Evolutionary conservation across 2,113 vertebrate genomes (phyloP).

Genomic region (Scophthalmus maximus): DNA sequence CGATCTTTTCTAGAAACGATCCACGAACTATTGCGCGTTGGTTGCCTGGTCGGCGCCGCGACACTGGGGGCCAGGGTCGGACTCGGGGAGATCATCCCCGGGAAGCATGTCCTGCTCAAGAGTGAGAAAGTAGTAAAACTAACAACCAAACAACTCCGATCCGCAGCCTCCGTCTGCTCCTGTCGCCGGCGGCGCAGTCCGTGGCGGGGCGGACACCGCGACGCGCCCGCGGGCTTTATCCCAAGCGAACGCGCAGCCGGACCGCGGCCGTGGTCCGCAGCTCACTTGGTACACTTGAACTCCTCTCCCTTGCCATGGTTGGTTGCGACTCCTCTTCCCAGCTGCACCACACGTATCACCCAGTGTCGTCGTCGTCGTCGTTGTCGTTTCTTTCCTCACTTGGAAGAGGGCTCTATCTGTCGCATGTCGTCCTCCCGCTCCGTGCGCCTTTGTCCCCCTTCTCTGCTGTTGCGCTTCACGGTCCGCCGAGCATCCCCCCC

Average conservation of each 20-base stretch:
- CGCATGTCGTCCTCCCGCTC: slow-evolving; percentile 59
- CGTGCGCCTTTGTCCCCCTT: slow-evolving; percentile 78
- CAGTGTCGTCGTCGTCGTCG: slow-evolving; percentile 1
- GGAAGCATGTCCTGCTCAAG: slow-evolving; percentile 18
- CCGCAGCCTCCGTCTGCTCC: no score
- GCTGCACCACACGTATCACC: not conserved
- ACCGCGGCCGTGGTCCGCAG: slow-evolving; percentile 19
- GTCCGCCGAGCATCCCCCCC: slow-evolving; percentile 75
- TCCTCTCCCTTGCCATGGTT: slow-evolving; percentile 31
- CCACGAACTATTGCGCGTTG: slow-evolving; percentile 11
- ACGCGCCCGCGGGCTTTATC: slow-evolving; percentile 20
- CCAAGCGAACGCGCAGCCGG: slow-evolving; percentile 35
- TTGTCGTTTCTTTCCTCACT: not conserved
- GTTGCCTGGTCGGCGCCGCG: not conserved
- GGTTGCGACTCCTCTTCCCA: not conserved
- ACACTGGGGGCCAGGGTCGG: slow-evolving; percentile 24
- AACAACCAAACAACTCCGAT: no score
- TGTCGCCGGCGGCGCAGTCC: not conserved
- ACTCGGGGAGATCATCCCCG: slow-evolving; percentile 34
- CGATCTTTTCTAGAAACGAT: not conserved
- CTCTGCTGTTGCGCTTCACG: slow-evolving; percentile 81
- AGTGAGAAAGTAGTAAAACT: no score
- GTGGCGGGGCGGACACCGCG: not conserved
- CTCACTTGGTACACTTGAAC: slow-evolving; percentile 16
- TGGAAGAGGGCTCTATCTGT: slow-evolving; percentile 41